Conservation (phyloP, 2,888 invertebrate species). For the Campoletis raptor region DNA sequence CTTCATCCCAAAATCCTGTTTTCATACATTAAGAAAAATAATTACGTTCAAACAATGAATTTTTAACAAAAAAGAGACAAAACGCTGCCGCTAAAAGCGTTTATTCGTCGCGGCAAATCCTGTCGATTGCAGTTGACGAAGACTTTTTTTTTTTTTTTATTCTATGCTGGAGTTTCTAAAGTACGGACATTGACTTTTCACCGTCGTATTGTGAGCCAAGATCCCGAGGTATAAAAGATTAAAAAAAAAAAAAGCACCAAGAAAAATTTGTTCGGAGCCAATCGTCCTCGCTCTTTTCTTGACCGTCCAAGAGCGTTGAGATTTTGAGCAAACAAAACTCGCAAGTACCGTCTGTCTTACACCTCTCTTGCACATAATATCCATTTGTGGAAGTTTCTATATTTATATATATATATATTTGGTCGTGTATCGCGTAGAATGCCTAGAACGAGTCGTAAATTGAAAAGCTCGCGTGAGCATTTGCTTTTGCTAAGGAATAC, state of each 20-base stretch:
- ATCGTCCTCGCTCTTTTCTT: conserved; percentile 46
- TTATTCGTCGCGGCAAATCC: background rate
- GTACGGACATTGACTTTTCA: conserved; percentile 77
- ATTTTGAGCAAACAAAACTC: conserved; percentile 80
- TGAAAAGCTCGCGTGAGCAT: conserved; percentile 73
- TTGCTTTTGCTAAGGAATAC: conserved; percentile 61
- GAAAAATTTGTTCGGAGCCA: conserved; percentile 31
- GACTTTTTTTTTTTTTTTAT: background rate
- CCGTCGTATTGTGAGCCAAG: conserved; percentile 36
- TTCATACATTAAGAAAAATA: background rate
- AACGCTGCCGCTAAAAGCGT: conserved; percentile 27
- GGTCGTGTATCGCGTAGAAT: conserved; percentile 48
- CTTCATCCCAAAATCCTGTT: background rate
- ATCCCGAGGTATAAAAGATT: conserved; percentile 15
- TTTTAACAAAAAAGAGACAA: background rate
- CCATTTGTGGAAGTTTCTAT: conserved; percentile 4
- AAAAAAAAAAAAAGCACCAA: conserved; percentile 17
- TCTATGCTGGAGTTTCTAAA: conserved; percentile 69
- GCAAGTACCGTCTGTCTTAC: conserved; percentile 56
- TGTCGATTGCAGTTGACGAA: conserved; percentile 28
- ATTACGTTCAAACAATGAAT: background rate
- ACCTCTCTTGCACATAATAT: conserved; percentile 45
- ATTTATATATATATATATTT: conserved; percentile 13
- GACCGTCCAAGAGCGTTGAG: conserved; percentile 73
- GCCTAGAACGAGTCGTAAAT: conserved; percentile 69